Conservation (phyloP, 2,797 vertebrate species). For the Centropyge bicolor region DNA sequence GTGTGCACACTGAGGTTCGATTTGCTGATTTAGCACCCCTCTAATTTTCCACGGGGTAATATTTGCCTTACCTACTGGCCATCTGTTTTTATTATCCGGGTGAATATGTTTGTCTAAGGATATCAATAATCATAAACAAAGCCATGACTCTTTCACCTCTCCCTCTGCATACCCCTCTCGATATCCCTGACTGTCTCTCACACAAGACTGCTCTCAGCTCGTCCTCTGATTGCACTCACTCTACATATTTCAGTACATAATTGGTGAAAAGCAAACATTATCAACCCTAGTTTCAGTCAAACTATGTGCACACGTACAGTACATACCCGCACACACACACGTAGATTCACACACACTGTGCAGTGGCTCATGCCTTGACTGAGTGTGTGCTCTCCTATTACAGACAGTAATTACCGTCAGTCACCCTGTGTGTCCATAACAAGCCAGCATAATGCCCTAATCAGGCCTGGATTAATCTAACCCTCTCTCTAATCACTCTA, state of each 20-base stretch:
- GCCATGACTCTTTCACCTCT: conserved; percentile 84
- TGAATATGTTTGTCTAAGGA: conserved; percentile 96
- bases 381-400: conserved; percentile 96
- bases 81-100: conserved; percentile 95
- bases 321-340: conserved; percentile 49
- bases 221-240: conserved; percentile 31
- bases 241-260: conserved; percentile 62
- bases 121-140: conserved; percentile 99
- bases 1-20: conserved; percentile 80
- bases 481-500: conserved; percentile 99
- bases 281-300: conserved; percentile 63
- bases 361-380: conserved; percentile 75
- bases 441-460: conserved; percentile 99
- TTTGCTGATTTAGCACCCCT: conserved; percentile 91
- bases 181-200: conserved; percentile 38
- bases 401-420: conserved; percentile 99
- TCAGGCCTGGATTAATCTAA: conserved; percentile 99
- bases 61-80: conserved; percentile 91
- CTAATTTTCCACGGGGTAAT: conserved; percentile 90
- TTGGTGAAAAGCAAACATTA: conserved; percentile 75
- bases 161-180: conserved; percentile 41
- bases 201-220: conserved; percentile 35
- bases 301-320: conserved; percentile 42
- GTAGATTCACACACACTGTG: conserved; percentile 59
- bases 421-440: conserved; percentile 99